A percentile compares a stretch with the other conserved stretches of the same genome.
phyloP scores from a whole-genome alignment of 2,888 invertebrate species.

The Colostygia pectinataria region DNA sequence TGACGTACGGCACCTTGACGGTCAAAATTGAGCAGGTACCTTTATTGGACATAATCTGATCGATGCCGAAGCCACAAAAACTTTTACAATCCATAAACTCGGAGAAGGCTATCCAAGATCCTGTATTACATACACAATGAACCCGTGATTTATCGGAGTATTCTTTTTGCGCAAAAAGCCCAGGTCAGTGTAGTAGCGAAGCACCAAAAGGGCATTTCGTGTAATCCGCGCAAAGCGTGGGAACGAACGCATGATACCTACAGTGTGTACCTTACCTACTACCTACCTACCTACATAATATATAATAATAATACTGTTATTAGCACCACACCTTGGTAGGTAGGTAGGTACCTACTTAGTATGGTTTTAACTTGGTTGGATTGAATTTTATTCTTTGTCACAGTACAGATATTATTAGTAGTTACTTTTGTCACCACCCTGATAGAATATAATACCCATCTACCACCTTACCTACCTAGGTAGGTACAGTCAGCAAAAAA shows the following conservation, averaged over 20 bases:
- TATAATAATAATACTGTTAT: neutral
- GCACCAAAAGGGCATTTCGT: conserved; percentile 79
- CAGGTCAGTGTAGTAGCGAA: conserved; percentile 77
- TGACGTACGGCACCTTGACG: conserved; percentile 78
- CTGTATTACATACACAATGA: conserved; percentile 70
- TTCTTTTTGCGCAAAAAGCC: conserved; percentile 78
- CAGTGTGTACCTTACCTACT: neutral
- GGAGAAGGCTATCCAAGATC: conserved; percentile 65
- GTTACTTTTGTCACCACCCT: no score
- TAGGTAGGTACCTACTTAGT: neutral
- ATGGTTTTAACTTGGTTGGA: neutral
- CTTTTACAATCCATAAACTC: conserved; percentile 63
- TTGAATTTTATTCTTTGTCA: neutral
- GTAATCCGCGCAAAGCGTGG: conserved; percentile 76
- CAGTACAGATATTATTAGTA: no score
- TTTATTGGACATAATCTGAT: conserved; percentile 67
- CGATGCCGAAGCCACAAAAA: conserved; percentile 59
- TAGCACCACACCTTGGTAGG: neutral
- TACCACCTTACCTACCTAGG: no score
- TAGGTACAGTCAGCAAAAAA: no score
- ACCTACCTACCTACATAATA: neutral
- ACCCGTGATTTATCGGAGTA: conserved; percentile 75
- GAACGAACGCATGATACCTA: conserved; percentile 50
- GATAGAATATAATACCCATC: no score
- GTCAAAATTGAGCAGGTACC: conserved; percentile 78